Percentiles rank a stretch among this genome's conserved stretches.
These are phyloP conservation scores for Drosophila tanythrix DNA, from an alignment of 2,888 invertebrate genomes.

Conservation along the genomic window DNA sequence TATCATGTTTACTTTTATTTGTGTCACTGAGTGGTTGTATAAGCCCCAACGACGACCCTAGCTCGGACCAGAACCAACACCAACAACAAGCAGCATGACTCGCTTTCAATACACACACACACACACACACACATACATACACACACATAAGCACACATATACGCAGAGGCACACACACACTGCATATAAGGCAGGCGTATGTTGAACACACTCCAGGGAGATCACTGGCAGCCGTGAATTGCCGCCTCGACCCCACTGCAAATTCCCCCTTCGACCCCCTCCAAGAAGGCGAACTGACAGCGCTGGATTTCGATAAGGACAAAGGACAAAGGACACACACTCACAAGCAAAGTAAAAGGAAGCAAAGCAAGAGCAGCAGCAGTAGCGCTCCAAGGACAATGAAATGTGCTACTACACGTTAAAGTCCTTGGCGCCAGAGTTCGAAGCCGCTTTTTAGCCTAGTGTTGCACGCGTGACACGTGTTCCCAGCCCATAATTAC, in stretches of 20 bases:
- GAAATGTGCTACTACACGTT: constrained; percentile 37
- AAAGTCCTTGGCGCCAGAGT: constrained; percentile 3
- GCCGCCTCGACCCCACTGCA: constrained; percentile 28
- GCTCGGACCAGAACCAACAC: constrained; percentile 36
- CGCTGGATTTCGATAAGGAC: constrained; percentile 74
- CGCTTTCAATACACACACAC: constrained; percentile 18
- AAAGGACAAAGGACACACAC: constrained; percentile 32
- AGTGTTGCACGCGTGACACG: constrained; percentile 2
- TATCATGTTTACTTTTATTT: constrained; percentile 80
- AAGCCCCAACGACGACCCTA: constrained; percentile 57
- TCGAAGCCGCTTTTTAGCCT: constrained; percentile 4
- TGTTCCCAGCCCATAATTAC: not conserved
- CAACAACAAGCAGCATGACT: constrained; percentile 8
- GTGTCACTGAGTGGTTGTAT: constrained; percentile 80
- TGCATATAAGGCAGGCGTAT: constrained; percentile 42
- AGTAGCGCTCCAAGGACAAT: constrained; percentile 41
- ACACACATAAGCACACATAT: constrained; percentile 17
- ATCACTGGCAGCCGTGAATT: constrained; percentile 74
- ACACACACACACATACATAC: constrained; percentile 20
- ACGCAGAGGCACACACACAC: not conserved
- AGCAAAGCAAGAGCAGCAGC: constrained; percentile 4
- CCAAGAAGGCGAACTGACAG: constrained; percentile 66
- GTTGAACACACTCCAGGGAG: constrained; percentile 78
- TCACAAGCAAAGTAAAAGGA: constrained; percentile 6
- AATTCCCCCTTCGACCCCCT: not conserved